Evolutionary conservation across 2,888 invertebrate genomes (phyloP).

Genomic region (Archips xylosteana): DNA sequence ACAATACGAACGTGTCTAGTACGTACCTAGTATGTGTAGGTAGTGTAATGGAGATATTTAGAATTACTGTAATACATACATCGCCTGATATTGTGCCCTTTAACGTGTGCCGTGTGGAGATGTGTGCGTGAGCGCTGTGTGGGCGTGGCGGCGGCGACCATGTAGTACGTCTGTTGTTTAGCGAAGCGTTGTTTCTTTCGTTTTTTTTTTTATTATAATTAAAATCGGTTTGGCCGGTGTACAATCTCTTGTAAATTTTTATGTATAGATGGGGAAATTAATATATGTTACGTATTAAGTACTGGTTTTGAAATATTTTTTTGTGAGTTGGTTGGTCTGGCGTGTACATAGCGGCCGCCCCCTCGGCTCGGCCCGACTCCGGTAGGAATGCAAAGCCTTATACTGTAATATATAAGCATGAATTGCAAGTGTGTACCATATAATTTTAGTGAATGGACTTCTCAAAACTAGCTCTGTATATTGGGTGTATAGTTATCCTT

Average conservation of each 20-base stretch:
- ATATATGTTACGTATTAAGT: slow-evolving; percentile 79
- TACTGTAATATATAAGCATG: slow-evolving; percentile 73
- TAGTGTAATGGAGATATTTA: slow-evolving; percentile 55
- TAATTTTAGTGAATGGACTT: slow-evolving; percentile 73
- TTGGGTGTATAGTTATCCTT: slow-evolving; percentile 83
- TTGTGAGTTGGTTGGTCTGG: slow-evolving; percentile 55
- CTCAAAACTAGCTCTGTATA: slow-evolving; percentile 80
- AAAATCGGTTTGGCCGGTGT: slow-evolving; percentile 68
- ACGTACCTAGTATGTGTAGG: slow-evolving; percentile 65
- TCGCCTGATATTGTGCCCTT: slow-evolving; percentile 80
- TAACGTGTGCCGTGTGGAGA: slow-evolving; percentile 70
- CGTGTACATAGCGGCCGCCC: slow-evolving; percentile 65
- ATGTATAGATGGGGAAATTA: slow-evolving; percentile 83
- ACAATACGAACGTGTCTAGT: slow-evolving; percentile 69
- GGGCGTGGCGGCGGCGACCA: slow-evolving; percentile 53
- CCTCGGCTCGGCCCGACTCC: slow-evolving; percentile 54
- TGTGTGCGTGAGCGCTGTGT: slow-evolving; percentile 53
- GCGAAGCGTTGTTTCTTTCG: slow-evolving; percentile 54
- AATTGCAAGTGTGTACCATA: slow-evolving; percentile 79
- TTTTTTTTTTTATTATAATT: slow-evolving; percentile 62
- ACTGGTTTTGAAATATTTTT: slow-evolving; percentile 69
- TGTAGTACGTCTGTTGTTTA: slow-evolving; percentile 41
- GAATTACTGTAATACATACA: slow-evolving; percentile 55
- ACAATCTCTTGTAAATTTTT: slow-evolving; percentile 83
- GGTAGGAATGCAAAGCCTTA: slow-evolving; percentile 78